These are phyloP conservation scores for Prietella phreatophila DNA, from an alignment of 2,113 vertebrate species.

Conservation along the genomic window DNA sequence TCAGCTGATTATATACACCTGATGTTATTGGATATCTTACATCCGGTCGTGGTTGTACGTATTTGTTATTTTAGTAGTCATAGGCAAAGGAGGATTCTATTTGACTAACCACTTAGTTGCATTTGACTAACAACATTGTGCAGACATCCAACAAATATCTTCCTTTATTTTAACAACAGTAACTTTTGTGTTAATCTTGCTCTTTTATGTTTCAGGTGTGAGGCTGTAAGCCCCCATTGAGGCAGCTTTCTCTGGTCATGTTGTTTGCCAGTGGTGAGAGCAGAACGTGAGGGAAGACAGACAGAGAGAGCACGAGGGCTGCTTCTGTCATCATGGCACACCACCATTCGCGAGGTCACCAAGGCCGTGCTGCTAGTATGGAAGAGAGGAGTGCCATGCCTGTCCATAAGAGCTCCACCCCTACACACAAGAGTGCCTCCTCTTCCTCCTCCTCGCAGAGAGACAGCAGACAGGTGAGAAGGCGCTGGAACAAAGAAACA, in stretches of 20 bases:
- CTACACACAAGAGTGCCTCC: conserved; percentile 91
- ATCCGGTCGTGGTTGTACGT: not conserved
- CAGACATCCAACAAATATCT: not conserved
- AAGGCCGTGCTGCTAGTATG: conserved; percentile 83
- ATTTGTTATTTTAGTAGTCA: conserved; percentile 24
- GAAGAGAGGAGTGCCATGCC: conserved; percentile 87
- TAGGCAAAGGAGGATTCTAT: conserved; percentile 24
- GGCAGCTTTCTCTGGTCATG: conserved; percentile 40
- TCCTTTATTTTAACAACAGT: not conserved
- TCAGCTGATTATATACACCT: not conserved
- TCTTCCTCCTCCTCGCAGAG: conserved; percentile 89
- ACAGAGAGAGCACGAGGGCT: conserved; percentile 5
- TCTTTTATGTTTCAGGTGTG: conserved; percentile 42
- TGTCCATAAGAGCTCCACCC: conserved; percentile 84
- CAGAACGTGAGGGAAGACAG: conserved; percentile 30
- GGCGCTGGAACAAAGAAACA: not conserved
- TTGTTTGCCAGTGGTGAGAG: conserved; percentile 17
- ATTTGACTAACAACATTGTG: conserved; percentile 14
- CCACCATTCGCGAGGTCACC: conserved; percentile 67
- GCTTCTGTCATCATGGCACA: conserved; percentile 62
- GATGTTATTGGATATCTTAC: not conserved
- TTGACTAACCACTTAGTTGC: conserved; percentile 24
- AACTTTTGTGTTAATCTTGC: not conserved
- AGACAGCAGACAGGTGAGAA: conserved; percentile 90
- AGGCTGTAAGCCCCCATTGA: conserved; percentile 6